These are phyloP conservation scores for Spodoptera exigua DNA, from an alignment of 2,888 invertebrate species.

Conservation along the genomic window DNA sequence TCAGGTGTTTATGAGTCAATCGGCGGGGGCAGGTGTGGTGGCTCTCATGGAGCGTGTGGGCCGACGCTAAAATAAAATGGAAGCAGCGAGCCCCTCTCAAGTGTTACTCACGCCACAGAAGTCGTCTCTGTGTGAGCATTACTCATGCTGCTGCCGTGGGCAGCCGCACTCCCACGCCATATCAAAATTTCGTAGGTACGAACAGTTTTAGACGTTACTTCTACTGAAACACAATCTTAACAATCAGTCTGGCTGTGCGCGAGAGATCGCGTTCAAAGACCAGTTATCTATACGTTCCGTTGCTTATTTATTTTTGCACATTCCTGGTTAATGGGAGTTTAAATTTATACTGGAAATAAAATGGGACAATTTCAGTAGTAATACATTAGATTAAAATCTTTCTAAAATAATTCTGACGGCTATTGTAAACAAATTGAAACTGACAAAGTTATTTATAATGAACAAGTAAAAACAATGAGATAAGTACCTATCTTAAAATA, in stretches of 20 bases:
- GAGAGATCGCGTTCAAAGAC: constrained; percentile 33
- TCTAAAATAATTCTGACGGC: too few species aligned
- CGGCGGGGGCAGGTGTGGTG: constrained; percentile 82
- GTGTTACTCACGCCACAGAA: constrained; percentile 81
- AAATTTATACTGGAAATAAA: constrained; percentile 12
- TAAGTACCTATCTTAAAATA: constrained; percentile 17
- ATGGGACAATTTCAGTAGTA: constrained; percentile 12
- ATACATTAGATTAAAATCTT: too few species aligned
- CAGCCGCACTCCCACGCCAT: constrained; percentile 82
- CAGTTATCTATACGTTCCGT: constrained; percentile 9
- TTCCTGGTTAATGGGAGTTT: constrained; percentile 8
- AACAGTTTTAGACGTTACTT: constrained; percentile 75
- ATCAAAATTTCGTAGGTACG: constrained; percentile 83
- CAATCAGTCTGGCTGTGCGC: constrained; percentile 53
- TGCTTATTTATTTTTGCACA: constrained; percentile 9
- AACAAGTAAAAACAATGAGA: constrained; percentile 27
- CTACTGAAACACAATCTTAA: constrained; percentile 64
- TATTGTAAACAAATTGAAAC: too few species aligned
- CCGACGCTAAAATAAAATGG: constrained; percentile 84
- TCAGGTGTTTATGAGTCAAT: constrained; percentile 83
- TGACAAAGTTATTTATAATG: constrained; percentile 1
- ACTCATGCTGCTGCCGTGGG: constrained; percentile 83
- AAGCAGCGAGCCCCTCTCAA: constrained; percentile 67
- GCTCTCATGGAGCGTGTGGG: constrained; percentile 80
- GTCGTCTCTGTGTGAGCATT: constrained; percentile 72